A percentile compares a stretch with the other conserved stretches of the same genome.
Evolutionary conservation across 2,797 vertebrate species (phyloP).

Genomic region (Chanos chanos): DNA sequence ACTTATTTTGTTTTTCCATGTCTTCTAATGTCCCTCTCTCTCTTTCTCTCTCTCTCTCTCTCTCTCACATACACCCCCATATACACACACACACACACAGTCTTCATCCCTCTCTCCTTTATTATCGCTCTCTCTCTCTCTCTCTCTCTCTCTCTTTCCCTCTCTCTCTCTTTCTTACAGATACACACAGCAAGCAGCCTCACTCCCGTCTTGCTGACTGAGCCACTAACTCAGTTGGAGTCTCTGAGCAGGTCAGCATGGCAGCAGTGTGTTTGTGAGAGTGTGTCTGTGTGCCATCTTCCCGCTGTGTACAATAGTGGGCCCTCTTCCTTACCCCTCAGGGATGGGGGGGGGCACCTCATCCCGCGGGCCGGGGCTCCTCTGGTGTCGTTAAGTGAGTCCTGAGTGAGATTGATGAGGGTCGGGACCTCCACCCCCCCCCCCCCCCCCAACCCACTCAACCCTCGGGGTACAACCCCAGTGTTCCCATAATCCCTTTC

Average conservation of each 20-base stretch:
- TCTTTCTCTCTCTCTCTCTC: not conserved
- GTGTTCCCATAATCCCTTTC: slow-evolving; percentile 32
- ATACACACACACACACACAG: not conserved
- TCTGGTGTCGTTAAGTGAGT: slow-evolving; percentile 69
- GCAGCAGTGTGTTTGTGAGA: not conserved
- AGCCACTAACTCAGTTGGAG: slow-evolving; percentile 19
- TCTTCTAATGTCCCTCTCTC: not conserved
- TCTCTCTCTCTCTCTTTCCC: not conserved
- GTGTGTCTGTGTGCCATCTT: slow-evolving; percentile 36
- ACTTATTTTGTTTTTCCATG: not conserved
- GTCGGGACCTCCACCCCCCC: slow-evolving; percentile 56
- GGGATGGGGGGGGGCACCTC: slow-evolving; percentile 37
- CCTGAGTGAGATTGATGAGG: slow-evolving; percentile 78
- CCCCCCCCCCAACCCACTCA: slow-evolving; percentile 41
- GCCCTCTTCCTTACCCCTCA: slow-evolving; percentile 39
- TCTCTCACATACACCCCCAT: too few species aligned
- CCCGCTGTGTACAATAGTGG: slow-evolving; percentile 50
- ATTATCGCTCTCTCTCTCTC: not conserved
- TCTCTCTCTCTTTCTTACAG: not conserved
- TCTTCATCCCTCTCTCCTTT: too few species aligned
- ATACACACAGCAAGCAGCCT: too few species aligned
- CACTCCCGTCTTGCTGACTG: not conserved
- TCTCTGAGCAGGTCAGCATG: not conserved
- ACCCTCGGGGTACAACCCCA: slow-evolving; percentile 45
- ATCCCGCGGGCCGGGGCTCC: slow-evolving; percentile 54